Percentiles rank a stretch among this genome's conserved stretches.
Evolutionary conservation across 2,888 invertebrate species (phyloP).

Genomic region (Heliconius charithonia): DNA sequence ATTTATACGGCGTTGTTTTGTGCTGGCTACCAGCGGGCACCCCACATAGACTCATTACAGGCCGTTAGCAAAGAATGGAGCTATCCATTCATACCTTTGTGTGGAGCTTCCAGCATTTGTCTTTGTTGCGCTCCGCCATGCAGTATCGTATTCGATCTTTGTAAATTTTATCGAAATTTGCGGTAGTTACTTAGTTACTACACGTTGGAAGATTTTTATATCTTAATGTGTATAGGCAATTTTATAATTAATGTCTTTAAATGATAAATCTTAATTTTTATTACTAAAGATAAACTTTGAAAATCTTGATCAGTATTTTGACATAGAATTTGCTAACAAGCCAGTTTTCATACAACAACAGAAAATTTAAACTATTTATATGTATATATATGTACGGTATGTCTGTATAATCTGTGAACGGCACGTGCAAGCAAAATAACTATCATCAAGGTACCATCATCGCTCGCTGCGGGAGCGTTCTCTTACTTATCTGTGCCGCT

Average conservation of each 20-base stretch:
- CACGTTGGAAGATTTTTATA: background rate
- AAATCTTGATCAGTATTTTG: background rate
- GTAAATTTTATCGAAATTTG: slow-evolving; percentile 37
- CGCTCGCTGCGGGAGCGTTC: slow-evolving; percentile 58
- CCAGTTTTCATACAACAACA: slow-evolving; percentile 28
- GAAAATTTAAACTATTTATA: slow-evolving; percentile 33
- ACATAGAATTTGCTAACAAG: slow-evolving; percentile 36
- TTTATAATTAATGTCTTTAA: background rate
- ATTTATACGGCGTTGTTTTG: slow-evolving; percentile 69
- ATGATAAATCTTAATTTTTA: background rate
- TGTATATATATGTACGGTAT: background rate
- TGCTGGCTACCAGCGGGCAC: slow-evolving; percentile 49
- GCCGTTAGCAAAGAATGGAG: slow-evolving; percentile 70
- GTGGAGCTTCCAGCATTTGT: slow-evolving; percentile 72
- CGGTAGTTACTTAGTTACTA: slow-evolving; percentile 2
- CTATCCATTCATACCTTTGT: slow-evolving; percentile 65
- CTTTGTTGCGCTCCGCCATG: slow-evolving; percentile 66
- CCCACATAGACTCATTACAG: slow-evolving; percentile 73
- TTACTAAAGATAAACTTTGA: too few relatives aligned
- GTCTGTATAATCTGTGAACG: slow-evolving; percentile 47
- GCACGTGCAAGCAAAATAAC: slow-evolving; percentile 63
- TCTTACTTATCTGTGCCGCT: slow-evolving; percentile 40
- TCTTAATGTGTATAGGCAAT: background rate
- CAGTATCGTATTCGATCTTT: slow-evolving; percentile 52
- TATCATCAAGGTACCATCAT: slow-evolving; percentile 59